A percentile compares a stretch with the other conserved stretches of the same genome.
Conservation (phyloP, 2,888 invertebrate species). For the Melipona beecheii region DNA sequence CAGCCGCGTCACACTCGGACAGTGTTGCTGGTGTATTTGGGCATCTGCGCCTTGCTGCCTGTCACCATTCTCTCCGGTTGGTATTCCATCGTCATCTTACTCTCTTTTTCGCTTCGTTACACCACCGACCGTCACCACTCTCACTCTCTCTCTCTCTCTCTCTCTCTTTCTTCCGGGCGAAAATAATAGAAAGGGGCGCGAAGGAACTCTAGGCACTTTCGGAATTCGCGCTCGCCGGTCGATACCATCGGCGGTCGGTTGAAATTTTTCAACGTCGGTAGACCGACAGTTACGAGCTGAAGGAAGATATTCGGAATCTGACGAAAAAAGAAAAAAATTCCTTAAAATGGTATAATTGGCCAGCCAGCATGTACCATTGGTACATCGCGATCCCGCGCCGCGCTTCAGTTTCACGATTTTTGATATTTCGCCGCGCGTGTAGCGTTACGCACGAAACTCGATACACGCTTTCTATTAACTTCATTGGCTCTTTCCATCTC, state of each 20-base stretch:
- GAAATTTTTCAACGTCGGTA: background rate
- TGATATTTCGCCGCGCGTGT: background rate
- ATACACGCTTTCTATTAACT: slow-evolving; percentile 4
- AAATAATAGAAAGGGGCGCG: background rate
- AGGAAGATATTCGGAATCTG: too few relatives aligned
- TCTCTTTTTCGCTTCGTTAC: slow-evolving; percentile 4
- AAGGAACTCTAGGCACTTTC: background rate
- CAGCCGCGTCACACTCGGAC: slow-evolving; percentile 71
- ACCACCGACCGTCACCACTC: background rate
- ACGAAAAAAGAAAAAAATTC: background rate
- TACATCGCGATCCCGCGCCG: background rate
- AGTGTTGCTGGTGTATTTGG: slow-evolving; percentile 74
- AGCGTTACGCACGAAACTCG: background rate
- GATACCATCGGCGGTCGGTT: background rate
- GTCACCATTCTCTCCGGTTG: slow-evolving; percentile 77
- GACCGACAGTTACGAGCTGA: too few relatives aligned
- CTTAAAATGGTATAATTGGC: slow-evolving; percentile 1
- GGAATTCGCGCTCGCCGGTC: background rate
- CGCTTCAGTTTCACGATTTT: background rate
- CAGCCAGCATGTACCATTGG: background rate
- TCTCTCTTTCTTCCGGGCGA: background rate
- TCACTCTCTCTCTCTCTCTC: background rate
- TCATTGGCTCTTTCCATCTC: background rate
- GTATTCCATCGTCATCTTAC: slow-evolving; percentile 61
- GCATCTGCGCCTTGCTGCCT: slow-evolving; percentile 77